Conservation (phyloP, 1,140 invertebrate species). For the Drosophila nasuta region DNA sequence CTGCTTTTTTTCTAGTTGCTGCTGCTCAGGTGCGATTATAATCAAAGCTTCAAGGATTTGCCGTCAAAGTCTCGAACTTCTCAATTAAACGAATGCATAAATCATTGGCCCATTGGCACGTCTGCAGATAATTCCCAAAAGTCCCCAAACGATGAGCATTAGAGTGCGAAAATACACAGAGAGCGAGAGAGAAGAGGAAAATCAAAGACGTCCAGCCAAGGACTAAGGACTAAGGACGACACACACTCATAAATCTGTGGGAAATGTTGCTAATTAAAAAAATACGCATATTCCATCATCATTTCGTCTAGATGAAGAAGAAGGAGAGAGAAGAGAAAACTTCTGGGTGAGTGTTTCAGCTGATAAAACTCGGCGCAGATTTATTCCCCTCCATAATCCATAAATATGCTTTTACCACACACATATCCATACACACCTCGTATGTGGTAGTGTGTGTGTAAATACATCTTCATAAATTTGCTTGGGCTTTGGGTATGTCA, state of each 20-base stretch:
- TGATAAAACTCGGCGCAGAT: constrained; percentile 75
- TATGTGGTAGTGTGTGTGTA: constrained; percentile 17
- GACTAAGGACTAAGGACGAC: constrained; percentile 39
- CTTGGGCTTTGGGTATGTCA: constrained; percentile 71
- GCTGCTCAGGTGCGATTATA: constrained; percentile 77
- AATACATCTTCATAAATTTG: constrained; percentile 77
- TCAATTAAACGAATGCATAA: constrained; percentile 84
- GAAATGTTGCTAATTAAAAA: constrained; percentile 79
- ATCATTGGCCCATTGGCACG: constrained; percentile 71
- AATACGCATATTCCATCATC: constrained; percentile 84
- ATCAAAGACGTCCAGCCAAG: constrained; percentile 41
- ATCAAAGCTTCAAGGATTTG: constrained; percentile 79
- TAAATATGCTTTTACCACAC: constrained; percentile 78
- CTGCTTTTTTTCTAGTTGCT: constrained; percentile 15
- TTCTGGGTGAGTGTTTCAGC: constrained; percentile 37
- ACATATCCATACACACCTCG: constrained; percentile 18
- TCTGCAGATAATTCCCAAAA: constrained; percentile 80
- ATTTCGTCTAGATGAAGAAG: constrained; percentile 31
- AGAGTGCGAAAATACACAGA: constrained; percentile 65
- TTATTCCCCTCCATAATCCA: constrained; percentile 82
- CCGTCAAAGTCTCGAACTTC: constrained; percentile 82
- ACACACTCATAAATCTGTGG: constrained; percentile 77
- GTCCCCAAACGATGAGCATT: constrained; percentile 64
- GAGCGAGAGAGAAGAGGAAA: constrained; percentile 3
- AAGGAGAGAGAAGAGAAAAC: constrained; percentile 11